Evolutionary conservation across 2,113 vertebrate genomes (phyloP), one percentile per base, ranked within the genome.

Genomic region (Callocephalon fimbriatum): DNA sequence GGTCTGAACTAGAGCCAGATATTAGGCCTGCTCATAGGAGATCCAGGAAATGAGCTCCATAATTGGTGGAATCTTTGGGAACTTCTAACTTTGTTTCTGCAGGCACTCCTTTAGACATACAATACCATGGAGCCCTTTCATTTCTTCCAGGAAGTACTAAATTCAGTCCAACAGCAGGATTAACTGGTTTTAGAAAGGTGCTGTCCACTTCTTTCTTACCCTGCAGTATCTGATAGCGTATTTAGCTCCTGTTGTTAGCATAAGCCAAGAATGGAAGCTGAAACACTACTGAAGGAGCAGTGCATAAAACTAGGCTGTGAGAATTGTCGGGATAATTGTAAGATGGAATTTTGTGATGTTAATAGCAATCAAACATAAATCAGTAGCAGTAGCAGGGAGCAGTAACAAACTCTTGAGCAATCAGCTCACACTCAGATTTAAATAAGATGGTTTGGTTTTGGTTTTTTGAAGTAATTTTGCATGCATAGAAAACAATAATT

Each of bases 401-500:
- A 62, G 35, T 61, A 73, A 2, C 50, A 47, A 82, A 11, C 37
- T 62, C 13, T 3, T 61, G 47, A 90, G 79, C 63, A 29, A 27
- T 83, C 58, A 44, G 40, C 72, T 83, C 32, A 56, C 26, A 12
- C 38, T 84, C 61, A 38, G 32, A 21, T 65, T 93, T 47, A 83
- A 70, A 42, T n/a, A 56, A 71, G 66, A 6, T 31, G 38, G 58
- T 92, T 81, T 94, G 58, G 15, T 16, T 25, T 61, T 25, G 58
- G 9, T 38, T 54, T 80, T 95, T 61, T 86, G 71, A 66, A 88
- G 45, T 90, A 83, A 86, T 90, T 95, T 40, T 86, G 20, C 73
- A 81, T n/a, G 58, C 73, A 77, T 63, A 85, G 94, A 85, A 95
- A 95, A 82, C 51, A 97, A 9, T 92, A 56, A 95, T 97, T 95